A percentile compares a stretch with the other conserved stretches of the same genome.
Conservation (phyloP, 2,888 invertebrate species). For the Rhimphoctona megacephalus region DNA sequence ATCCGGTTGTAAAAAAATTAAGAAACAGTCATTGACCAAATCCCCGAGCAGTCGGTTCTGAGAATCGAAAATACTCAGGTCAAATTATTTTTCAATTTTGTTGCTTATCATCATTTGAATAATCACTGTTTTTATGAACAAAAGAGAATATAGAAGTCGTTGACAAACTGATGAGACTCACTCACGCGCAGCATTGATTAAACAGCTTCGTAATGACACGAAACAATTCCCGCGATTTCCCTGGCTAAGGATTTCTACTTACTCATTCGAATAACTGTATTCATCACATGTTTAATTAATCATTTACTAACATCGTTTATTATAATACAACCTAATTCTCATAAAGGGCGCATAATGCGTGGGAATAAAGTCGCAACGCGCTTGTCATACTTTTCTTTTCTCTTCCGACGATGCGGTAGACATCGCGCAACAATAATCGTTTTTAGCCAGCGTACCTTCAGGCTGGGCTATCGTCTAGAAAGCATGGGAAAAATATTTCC, state of each 20-base stretch:
- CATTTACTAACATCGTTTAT: slow-evolving; percentile 19
- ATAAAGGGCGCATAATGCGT: slow-evolving; percentile 65
- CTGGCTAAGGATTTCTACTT: background rate
- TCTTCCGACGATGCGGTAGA: slow-evolving; percentile 58
- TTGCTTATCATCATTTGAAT: background rate
- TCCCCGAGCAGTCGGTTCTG: background rate
- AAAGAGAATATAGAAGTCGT: background rate
- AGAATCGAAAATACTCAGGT: background rate
- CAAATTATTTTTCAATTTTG: background rate
- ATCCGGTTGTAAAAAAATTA: background rate
- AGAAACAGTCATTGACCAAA: slow-evolving; percentile 12
- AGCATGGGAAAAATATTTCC: slow-evolving; percentile 75
- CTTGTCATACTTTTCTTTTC: slow-evolving; percentile 67
- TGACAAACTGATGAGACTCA: no score
- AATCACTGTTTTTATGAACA: background rate
- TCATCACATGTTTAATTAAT: background rate
- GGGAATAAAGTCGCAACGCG: slow-evolving; percentile 70
- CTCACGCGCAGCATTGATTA: background rate
- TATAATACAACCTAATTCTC: slow-evolving; percentile 14
- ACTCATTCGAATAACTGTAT: slow-evolving; percentile 5
- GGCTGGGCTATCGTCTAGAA: slow-evolving; percentile 73
- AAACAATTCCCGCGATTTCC: background rate
- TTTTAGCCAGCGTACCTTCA: slow-evolving; percentile 52
- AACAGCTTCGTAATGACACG: background rate
- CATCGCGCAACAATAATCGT: slow-evolving; percentile 70